These are phyloP conservation scores for Motacilla tschutschensis DNA, from an alignment of 2,113 vertebrate species.

Conservation along the genomic window DNA sequence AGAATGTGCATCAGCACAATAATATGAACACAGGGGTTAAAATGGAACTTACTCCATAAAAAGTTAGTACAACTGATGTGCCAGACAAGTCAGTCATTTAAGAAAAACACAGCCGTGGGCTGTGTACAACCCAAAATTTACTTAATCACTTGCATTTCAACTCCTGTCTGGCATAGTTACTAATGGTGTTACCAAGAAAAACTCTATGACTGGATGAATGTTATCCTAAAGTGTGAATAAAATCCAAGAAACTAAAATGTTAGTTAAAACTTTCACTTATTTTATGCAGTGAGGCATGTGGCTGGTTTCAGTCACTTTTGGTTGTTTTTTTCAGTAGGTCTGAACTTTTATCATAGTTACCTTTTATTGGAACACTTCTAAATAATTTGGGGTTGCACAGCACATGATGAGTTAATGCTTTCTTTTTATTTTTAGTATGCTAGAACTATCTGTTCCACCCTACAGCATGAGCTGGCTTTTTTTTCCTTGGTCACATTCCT, in stretches of 20 bases:
- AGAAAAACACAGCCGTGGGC: not conserved
- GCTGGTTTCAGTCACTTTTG: not conserved
- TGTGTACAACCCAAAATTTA: not conserved
- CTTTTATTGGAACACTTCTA: not conserved
- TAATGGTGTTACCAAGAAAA: not conserved
- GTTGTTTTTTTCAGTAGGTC: not conserved
- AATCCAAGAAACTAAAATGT: not conserved
- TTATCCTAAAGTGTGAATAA: not conserved
- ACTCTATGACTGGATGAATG: not conserved
- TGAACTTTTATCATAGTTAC: not conserved
- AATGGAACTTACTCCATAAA: not conserved
- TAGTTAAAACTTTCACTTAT: not conserved
- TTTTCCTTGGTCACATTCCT: slow-evolving; percentile 40
- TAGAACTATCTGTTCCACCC: slow-evolving; percentile 36
- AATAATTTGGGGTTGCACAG: slow-evolving; percentile 13
- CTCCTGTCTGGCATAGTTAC: not conserved
- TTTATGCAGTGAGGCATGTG: not conserved
- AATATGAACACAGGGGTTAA: not conserved
- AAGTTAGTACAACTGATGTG: not conserved
- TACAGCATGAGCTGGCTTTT: slow-evolving; percentile 33
- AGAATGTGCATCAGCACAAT: not conserved
- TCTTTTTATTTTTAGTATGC: slow-evolving; percentile 60
- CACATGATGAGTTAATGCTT: slow-evolving; percentile 29
- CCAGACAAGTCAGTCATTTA: not conserved
- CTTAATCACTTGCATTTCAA: not conserved